phyloP scores from a whole-genome alignment of 2,113 vertebrate species.

The Edolisoma coerulescens region DNA sequence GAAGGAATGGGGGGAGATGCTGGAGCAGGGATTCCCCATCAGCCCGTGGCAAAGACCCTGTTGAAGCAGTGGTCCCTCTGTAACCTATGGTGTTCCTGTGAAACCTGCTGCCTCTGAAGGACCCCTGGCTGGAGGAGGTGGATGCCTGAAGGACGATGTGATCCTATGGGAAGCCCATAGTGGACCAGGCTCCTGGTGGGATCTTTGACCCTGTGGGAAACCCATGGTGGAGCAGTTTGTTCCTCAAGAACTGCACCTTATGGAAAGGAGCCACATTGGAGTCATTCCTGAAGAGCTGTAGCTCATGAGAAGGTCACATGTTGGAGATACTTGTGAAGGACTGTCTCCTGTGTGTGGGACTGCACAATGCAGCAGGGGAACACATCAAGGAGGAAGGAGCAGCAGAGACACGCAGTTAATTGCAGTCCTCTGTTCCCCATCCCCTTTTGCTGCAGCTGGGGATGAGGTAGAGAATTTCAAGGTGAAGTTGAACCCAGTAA shows the following conservation, averaged over 20 bases:
- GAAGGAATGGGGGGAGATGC: neutral
- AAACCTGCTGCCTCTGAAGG: neutral
- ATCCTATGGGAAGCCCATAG: neutral
- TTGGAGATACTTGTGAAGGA: neutral
- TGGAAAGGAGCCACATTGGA: neutral
- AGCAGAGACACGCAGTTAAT: neutral
- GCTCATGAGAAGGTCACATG: accelerated
- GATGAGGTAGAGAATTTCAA: neutral
- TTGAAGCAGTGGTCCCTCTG: too few species aligned
- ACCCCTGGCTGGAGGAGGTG: neutral
- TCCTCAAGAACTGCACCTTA: neutral
- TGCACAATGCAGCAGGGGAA: neutral
- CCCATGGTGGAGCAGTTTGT: neutral
- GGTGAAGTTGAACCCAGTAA: neutral
- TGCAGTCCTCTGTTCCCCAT: neutral
- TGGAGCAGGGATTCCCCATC: neutral
- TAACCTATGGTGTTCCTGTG: neutral
- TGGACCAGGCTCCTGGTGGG: neutral
- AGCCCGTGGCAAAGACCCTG: neutral
- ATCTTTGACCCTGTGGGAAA: neutral
- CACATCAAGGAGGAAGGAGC: neutral
- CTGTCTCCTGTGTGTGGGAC: neutral
- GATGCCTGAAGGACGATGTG: neutral
- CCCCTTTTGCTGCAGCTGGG: accelerated
- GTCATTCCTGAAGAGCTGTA: neutral